Evolutionary conservation across 1,140 invertebrate species (phyloP), one percentile per base, ranked within the genome.

Genomic region (Panagrolaimus sp.): DNA sequence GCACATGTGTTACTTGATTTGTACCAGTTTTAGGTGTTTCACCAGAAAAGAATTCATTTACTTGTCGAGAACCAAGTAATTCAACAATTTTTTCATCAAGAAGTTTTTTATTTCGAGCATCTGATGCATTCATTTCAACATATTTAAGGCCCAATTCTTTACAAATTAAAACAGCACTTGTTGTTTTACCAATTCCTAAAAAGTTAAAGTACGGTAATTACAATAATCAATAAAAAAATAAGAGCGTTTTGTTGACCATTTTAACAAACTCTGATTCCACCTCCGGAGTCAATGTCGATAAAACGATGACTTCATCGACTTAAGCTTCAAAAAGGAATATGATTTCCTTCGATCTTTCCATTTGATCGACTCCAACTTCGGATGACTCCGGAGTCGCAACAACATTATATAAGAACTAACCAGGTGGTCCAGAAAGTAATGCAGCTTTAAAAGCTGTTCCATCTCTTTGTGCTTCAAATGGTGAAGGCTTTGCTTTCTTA

Each of bases 371-470:
- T n/a, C n/a, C n/a, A n/a, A n/a, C n/a, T n/a, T n/a, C n/a, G n/a
- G n/a, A n/a, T n/a, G n/a, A n/a, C n/a, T n/a, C n/a, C n/a, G n/a
- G n/a, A n/a, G n/a, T n/a, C n/a, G n/a, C n/a, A n/a, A n/a, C n/a
- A 67, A 38, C 25, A 13, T 23, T 13, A 63, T 16, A 31, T 13
- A 31, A 62, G 25, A 16, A 20, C 42, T 84, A 81, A 63, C 86
- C 86, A 0, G 96, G 96, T 27, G 95, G 90, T 13, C 96, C 96
- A 46, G 94, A 98, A 0, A 99, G 85, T 8, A 99, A 83, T 1
- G 91, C 93, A 23, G 92, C 92, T 85, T 92, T 96, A 81, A 89
- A 96, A 8, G 73, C 43, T 13, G 74, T 65, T 16, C 80, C 80
- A 71, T 82, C 80, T 42, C 31, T 44, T 53, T 74, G 57, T 11